These are phyloP conservation scores for Neocloeon triangulifer DNA, from an alignment of 1,140 invertebrate species.

Conservation along the genomic window DNA sequence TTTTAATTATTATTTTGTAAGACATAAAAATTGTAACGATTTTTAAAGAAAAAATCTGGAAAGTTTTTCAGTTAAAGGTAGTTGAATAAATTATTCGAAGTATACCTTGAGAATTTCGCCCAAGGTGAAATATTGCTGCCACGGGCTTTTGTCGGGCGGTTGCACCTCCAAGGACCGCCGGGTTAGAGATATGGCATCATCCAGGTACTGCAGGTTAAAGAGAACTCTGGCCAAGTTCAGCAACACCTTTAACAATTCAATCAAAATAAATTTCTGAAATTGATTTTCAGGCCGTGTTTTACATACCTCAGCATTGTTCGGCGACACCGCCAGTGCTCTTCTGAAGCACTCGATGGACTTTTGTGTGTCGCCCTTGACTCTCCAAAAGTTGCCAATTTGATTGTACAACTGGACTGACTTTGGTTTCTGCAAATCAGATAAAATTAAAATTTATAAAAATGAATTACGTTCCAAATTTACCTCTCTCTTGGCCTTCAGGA, in stretches of 20 bases:
- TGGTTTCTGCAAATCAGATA: constrained; percentile 34
- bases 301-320: constrained; percentile 59
- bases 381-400: constrained; percentile 73
- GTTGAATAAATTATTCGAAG: not conserved
- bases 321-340: constrained; percentile 56
- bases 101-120: constrained; percentile 52
- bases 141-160: constrained; percentile 58
- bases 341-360: constrained; percentile 73
- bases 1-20: too few relatives aligned
- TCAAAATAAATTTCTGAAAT: constrained; percentile 3
- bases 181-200: constrained; percentile 70
- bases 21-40: too few relatives aligned
- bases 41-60: constrained; percentile 4
- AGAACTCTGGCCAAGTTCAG: constrained; percentile 64
- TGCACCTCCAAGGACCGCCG: constrained; percentile 46
- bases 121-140: constrained; percentile 75
- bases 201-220: constrained; percentile 63
- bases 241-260: constrained; percentile 24
- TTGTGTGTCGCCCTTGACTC: constrained; percentile 62
- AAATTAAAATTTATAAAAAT: not conserved
- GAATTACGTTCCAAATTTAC: constrained; percentile 13
- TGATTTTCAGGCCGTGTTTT: not conserved
- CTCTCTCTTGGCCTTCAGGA: constrained; percentile 62
- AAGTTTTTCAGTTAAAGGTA: not conserved
- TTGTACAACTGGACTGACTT: constrained; percentile 69